phyloP scores from a whole-genome alignment of 2,888 invertebrate species.

The Drosophila paramelanica region DNA sequence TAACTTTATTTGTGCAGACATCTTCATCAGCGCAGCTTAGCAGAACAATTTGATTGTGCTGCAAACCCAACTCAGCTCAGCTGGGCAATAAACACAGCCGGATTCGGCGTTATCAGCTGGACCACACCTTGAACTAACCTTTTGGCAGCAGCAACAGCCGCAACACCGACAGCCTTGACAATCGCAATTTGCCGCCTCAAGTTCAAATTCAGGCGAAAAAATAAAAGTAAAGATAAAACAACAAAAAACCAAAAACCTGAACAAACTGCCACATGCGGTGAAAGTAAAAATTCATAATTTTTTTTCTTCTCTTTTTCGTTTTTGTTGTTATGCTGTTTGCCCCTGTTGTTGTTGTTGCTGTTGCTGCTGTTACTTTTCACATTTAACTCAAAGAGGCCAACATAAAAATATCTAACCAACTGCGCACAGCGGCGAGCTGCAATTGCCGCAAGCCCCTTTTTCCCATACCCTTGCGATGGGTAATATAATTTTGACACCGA shows the following conservation, averaged over 20 bases:
- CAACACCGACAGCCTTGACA: constrained; percentile 59
- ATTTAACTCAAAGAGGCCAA: constrained; percentile 68
- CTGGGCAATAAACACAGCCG: constrained; percentile 28
- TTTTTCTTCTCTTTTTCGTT: constrained; percentile 41
- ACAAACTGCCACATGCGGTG: constrained; percentile 79
- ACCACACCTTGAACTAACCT: constrained; percentile 71
- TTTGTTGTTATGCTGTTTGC: constrained; percentile 11
- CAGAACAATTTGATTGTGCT: constrained; percentile 8
- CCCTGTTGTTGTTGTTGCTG: constrained; percentile 25
- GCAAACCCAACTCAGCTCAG: constrained; percentile 24
- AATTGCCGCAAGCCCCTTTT: constrained; percentile 69
- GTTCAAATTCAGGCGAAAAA: constrained; percentile 71
- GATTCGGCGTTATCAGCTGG: constrained; percentile 45
- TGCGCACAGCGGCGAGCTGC: constrained; percentile 57
- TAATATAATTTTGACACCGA: neutral
- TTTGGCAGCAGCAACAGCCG: constrained; percentile 42
- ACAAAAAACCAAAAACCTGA: constrained; percentile 51
- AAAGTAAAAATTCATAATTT: constrained; percentile 83
- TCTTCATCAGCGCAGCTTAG: constrained; percentile 48
- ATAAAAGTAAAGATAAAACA: neutral
- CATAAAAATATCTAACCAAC: constrained; percentile 69
- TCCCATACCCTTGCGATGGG: constrained; percentile 12
- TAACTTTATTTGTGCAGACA: constrained; percentile 61
- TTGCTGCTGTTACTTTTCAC: constrained; percentile 34
- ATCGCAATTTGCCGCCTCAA: constrained; percentile 60